Evolutionary conservation across 2,797 vertebrate genomes (phyloP), one percentile per base, ranked within the genome.

Genomic region (Morelia viridis): DNA sequence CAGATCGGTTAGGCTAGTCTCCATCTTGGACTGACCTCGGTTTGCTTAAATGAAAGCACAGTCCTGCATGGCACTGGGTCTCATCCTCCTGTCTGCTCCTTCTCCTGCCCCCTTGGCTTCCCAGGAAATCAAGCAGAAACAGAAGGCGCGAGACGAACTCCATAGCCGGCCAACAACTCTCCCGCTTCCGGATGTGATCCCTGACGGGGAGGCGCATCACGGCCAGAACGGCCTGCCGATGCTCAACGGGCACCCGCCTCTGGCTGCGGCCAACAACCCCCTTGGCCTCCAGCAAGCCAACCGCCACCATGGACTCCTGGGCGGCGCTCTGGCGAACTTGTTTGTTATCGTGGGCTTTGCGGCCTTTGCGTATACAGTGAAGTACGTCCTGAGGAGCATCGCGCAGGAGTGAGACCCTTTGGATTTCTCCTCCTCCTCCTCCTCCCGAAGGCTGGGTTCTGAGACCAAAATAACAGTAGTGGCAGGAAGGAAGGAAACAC

Each of bases 301-400:
- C 91, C 98, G 98, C 71, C 98, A 99, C 97, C 99, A 99, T n/a
- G 99, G 99, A 99, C 99, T 99, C 95, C 95, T 99, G 91, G 99
- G 99, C 0, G 99, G 99, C 0, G 99, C 99, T 71, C 95, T 99
- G 95, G 98, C 98, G 96, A 99, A 99, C 97, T 97, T 99, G 96
- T 99, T 99, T 93, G 99, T 99, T 92, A 99, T 99, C 89, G 99
- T 99, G 26, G 99, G 99, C 93, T 99, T 99, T 56, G 99, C 99
- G 0, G 99, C 99, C 85, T 99, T 99, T 19, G 99, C 99, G 95
- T 99, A 99, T 98, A 99, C 99, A 88, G 99, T 99, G 89, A 99
- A 99, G 96, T 99, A 99, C 19, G 99, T 99, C 93, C 97, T 99
- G 96, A 98, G 99, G 97, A 99, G 98, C 98, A 99, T 99, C 98